These are phyloP conservation scores for Saccopteryx bilineata DNA, from an alignment of 2,113 vertebrate species.

Conservation along the genomic window DNA sequence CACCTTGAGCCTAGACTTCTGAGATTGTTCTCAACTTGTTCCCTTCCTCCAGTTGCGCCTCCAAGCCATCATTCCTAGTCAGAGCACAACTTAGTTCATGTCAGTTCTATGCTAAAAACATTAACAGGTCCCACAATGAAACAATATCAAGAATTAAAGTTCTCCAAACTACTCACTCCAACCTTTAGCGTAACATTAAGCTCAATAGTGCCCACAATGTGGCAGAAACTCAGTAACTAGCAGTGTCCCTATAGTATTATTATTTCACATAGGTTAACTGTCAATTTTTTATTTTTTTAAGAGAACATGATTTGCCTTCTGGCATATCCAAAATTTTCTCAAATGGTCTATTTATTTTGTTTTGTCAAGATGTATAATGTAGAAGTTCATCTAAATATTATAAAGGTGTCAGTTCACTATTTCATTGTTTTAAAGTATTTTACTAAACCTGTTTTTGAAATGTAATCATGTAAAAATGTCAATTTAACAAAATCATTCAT, in stretches of 20 bases:
- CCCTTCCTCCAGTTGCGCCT: neutral
- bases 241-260: neutral
- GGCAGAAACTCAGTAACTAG: constrained; percentile 5
- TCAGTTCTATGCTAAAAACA: constrained; percentile 9
- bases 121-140: neutral
- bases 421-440: constrained; percentile 42
- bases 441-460: constrained; percentile 58
- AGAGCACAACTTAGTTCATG: neutral
- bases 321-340: neutral
- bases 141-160: neutral
- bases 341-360: constrained; percentile 26
- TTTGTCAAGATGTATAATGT: constrained; percentile 41
- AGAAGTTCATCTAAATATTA: constrained; percentile 62
- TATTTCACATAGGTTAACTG: neutral
- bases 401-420: neutral
- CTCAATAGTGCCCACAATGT: neutral
- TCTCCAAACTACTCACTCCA: neutral
- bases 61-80: neutral
- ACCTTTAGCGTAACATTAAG: neutral
- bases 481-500: constrained; percentile 46
- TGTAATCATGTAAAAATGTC: constrained; percentile 26
- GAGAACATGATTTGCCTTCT: constrained; percentile 2
- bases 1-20: constrained; percentile 45
- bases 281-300: neutral
- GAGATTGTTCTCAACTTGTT: constrained; percentile 29